A percentile compares a stretch with the other conserved stretches of the same genome.
Evolutionary conservation across 2,797 vertebrate genomes (phyloP).

Genomic region (Bryconaethiops microstoma): DNA sequence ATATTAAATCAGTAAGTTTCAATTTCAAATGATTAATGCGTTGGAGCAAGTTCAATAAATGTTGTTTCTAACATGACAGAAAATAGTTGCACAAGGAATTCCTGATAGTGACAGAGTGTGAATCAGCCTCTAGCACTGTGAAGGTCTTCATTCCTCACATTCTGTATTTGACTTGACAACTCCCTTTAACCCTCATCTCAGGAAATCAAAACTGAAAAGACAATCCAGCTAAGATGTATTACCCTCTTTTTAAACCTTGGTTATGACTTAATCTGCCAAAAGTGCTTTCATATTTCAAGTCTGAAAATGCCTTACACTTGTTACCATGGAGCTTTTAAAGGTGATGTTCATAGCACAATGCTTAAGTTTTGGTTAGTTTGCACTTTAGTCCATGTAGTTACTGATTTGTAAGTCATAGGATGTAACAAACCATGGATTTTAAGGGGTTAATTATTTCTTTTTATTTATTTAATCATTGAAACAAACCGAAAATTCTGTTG

Average conservation of each 20-base stretch:
- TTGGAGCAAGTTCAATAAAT: constrained; percentile 10
- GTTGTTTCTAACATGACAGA: not conserved
- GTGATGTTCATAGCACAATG: not conserved
- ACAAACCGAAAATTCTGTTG: too few relatives aligned
- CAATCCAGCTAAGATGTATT: constrained; percentile 8
- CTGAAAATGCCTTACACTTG: not conserved
- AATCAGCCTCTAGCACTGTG: constrained; percentile 18
- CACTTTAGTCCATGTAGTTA: not conserved
- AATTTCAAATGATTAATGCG: constrained; percentile 28
- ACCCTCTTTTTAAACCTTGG: not conserved
- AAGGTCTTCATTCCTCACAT: constrained; percentile 7
- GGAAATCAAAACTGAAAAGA: constrained; percentile 11
- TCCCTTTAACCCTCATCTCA: too few relatives aligned
- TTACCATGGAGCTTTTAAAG: not conserved
- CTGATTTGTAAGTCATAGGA: not conserved
- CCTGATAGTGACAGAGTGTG: constrained; percentile 25
- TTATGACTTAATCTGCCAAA: not conserved
- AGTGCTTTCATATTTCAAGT: not conserved
- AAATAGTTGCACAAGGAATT: constrained; percentile 17
- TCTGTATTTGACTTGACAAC: not conserved
- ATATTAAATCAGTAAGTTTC: constrained; percentile 45
- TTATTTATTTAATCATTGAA: too few relatives aligned
- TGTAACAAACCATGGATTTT: not conserved
- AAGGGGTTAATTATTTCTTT: too few relatives aligned
- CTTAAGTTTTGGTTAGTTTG: not conserved